Evolutionary conservation across 2,113 vertebrate species (phyloP), one percentile per base, ranked within the genome.

Genomic region (Zosterops pallidus): DNA sequence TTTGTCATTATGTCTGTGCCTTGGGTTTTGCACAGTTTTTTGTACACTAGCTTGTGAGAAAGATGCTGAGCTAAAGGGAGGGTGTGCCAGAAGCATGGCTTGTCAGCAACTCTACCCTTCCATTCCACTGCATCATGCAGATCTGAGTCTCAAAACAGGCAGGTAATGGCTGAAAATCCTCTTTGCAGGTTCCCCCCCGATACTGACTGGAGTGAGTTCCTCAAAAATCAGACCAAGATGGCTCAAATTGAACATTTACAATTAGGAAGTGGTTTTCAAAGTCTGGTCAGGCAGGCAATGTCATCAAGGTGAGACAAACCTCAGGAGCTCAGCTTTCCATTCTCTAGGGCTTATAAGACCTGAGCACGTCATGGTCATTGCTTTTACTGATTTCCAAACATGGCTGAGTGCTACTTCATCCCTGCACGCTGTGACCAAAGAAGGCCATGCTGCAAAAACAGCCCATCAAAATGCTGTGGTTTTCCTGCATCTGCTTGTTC

Each of bases 321-420:
- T 33, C 57, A 47, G 35, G 29, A 67, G 35, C 41, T 56, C 6
- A 5, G 42, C 53, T 76, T 65, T 63, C 26, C 18, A 12, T 88
- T 86, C 68, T 41, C 26, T 15, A 20, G 9, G 20, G 63, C 5
- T 59, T 41, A 2, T 37, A 76, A 47, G 42, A 46, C 50, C 19
- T 23, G 28, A 80, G 37, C 9, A 33, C 77, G 17, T 2, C 2
- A 25, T 17, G 12, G 60, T 28, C 0, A 0, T 2, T 71, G 81
- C 57, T 46, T 44, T 19, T 67, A 13, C 41, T 77, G 11, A 37
- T 20, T 63, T 74, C 79, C 1, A 5, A 62, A 80, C 21, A 33
- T 0, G 22, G 28, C 41, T 19, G 50, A 88, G 65, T 3, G 6
- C 53, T 29, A 21, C 28, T 33, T 77, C 60, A 62, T 49, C 31